Evolutionary conservation across 2,113 vertebrate species (phyloP), one percentile per base, ranked within the genome.

Genomic region (Scortum barcoo): DNA sequence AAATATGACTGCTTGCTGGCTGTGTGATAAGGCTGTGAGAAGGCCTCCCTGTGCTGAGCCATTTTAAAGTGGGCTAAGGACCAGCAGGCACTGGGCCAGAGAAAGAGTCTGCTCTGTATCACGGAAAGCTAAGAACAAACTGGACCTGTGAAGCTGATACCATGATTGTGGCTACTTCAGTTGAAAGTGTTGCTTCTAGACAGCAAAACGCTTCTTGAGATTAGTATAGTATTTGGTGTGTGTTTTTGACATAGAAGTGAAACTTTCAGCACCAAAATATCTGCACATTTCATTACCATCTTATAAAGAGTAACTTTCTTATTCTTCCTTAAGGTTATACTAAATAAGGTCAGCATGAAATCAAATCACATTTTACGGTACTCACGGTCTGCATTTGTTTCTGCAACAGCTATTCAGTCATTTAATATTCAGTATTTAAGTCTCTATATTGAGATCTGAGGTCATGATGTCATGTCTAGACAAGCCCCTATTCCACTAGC

Each of bases 31-130:
- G 40, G 65, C 63, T 68, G 70, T 56, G 65, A 74, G 67, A 70
- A 54, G 62, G 74, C 53, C 80, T 83, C 61, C 62, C 57, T 51
- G 63, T 72, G 58, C 68, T 72, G 80, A 81, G 46, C 50, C 46
- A 51, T 80, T 84, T 80, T 44, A 84, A 74, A 89, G 76, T 87
- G 85, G 77, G 78, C 73, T 30, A 26, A 1, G 70, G 54, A 78
- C 61, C 84, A 91, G 62, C 76, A 86, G 89, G 84, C 81, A 82
- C 28, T 1, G 2, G 56, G 83, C 86, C 87, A 90, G 62, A 71
- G 50, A 50, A 16, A 33, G 54, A 61, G 53, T 70, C 89, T 89
- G 89, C 76, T 82, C 38, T 80, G 44, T 53, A 67, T 88, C 89
- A 83, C 40, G 66, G 60, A 72, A 58, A 70, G 60, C 22, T 40